These are phyloP conservation scores for Tolmerus cingulatus DNA, from an alignment of 2,888 invertebrate species.

Conservation along the genomic window DNA sequence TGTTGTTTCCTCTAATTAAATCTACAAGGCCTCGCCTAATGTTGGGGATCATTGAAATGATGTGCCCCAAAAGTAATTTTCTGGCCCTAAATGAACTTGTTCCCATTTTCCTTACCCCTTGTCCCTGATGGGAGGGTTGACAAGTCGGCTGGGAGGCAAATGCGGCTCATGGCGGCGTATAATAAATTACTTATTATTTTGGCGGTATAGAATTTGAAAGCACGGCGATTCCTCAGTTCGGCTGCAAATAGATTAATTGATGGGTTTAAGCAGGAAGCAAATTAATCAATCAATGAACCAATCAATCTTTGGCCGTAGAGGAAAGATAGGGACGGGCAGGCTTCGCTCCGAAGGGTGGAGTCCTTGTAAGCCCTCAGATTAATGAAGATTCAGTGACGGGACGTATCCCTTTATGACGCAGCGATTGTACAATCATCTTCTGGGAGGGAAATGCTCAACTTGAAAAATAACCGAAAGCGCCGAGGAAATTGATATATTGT, in stretches of 20 bases:
- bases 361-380: slow-evolving; percentile 21
- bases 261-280: slow-evolving; percentile 22
- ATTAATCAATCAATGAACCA: slow-evolving; percentile 37
- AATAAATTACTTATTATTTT: slow-evolving; percentile 24
- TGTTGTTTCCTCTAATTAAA: background rate
- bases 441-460: background rate
- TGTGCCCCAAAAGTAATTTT: background rate
- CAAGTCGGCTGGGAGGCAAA: background rate
- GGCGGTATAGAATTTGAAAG: background rate
- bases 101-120: background rate
- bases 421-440: slow-evolving; percentile 35
- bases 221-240: background rate
- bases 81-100: background rate
- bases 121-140: background rate
- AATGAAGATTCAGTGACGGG: slow-evolving; percentile 40
- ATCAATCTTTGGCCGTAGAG: slow-evolving; percentile 32
- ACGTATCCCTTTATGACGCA: slow-evolving; percentile 35
- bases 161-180: background rate
- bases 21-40: background rate
- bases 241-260: slow-evolving; percentile 30
- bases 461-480: slow-evolving; percentile 33
- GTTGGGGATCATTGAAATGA: background rate
- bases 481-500: slow-evolving; percentile 38
- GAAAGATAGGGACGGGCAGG: slow-evolving; percentile 8
- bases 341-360: background rate